These are phyloP conservation scores for Stenopsyche tienmushanensis DNA, from an alignment of 1,140 invertebrate species.

Conservation along the genomic window DNA sequence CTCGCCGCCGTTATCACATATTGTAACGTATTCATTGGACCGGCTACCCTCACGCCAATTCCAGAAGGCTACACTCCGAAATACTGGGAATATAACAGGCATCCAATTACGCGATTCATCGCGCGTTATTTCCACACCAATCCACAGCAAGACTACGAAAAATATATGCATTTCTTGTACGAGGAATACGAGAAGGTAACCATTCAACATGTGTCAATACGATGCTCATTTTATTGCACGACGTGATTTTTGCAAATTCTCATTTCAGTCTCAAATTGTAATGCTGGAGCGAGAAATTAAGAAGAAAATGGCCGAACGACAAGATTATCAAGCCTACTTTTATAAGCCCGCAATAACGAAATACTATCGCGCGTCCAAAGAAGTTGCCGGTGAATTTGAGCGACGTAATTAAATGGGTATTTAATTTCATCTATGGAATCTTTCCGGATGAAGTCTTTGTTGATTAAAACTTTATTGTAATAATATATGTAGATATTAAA, in stretches of 20 bases:
- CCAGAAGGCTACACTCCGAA: conserved; percentile 83
- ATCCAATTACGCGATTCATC: conserved; percentile 82
- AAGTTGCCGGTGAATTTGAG: conserved; percentile 56
- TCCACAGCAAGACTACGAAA: conserved; percentile 82
- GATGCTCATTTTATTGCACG: too few relatives aligned
- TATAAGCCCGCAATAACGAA: conserved; percentile 69
- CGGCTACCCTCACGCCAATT: conserved; percentile 74
- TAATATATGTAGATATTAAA: too few relatives aligned
- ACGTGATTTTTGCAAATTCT: too few relatives aligned
- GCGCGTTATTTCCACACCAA: conserved; percentile 62
- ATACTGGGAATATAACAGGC: conserved; percentile 83
- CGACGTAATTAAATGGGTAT: not conserved
- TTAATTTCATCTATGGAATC: not conserved
- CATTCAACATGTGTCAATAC: too few relatives aligned
- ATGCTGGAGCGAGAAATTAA: conserved; percentile 66
- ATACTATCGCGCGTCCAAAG: conserved; percentile 64
- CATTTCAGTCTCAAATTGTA: conserved; percentile 52
- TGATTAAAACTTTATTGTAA: too few relatives aligned
- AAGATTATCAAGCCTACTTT: conserved; percentile 85
- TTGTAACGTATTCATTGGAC: conserved; percentile 82
- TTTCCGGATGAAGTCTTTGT: too few relatives aligned
- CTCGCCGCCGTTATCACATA: conserved; percentile 63
- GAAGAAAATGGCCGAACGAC: conserved; percentile 69
- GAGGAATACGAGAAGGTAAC: conserved; percentile 66
- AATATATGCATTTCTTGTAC: conserved; percentile 67